A percentile compares a stretch with the other conserved stretches of the same genome.
Conservation (phyloP, 2,888 invertebrate genomes). For the Flabesymbios commensalis region DNA sequence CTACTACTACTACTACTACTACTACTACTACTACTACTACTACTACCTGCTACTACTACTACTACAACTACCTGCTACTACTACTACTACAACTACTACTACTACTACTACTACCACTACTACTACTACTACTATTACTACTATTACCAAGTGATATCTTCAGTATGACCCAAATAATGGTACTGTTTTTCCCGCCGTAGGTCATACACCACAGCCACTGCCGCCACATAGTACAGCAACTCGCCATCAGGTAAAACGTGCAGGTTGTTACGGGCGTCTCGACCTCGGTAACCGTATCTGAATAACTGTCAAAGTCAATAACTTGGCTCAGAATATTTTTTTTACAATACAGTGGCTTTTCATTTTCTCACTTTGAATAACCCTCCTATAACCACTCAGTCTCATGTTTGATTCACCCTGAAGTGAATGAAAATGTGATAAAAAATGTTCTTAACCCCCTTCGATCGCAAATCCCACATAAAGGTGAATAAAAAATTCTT, state of each 20-base stretch:
- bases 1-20: conserved; percentile 17
- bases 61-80: conserved; percentile 16
- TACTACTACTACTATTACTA: background rate
- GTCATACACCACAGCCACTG: conserved; percentile 86
- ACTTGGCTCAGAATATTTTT: too few species aligned
- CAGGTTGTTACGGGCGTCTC: conserved; percentile 46
- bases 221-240: conserved; percentile 87
- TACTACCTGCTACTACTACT: conserved; percentile 17
- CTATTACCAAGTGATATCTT: conserved; percentile 85
- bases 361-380: too few species aligned
- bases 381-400: too few species aligned
- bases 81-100: conserved; percentile 18
- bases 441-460: too few species aligned
- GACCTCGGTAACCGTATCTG: conserved; percentile 54
- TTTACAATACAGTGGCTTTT: too few species aligned
- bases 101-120: conserved; percentile 13
- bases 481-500: too few species aligned
- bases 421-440: too few species aligned
- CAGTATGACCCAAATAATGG: conserved; percentile 88
- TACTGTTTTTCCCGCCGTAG: conserved; percentile 84
- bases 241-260: conserved; percentile 47
- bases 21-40: conserved; percentile 17
- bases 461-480: too few species aligned
- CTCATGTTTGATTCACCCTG: too few species aligned
- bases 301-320: background rate